A percentile compares a stretch with the other conserved stretches of the same genome.
phyloP scores from a whole-genome alignment of 2,888 invertebrate species.

The Pristionchus entomophagus region DNA sequence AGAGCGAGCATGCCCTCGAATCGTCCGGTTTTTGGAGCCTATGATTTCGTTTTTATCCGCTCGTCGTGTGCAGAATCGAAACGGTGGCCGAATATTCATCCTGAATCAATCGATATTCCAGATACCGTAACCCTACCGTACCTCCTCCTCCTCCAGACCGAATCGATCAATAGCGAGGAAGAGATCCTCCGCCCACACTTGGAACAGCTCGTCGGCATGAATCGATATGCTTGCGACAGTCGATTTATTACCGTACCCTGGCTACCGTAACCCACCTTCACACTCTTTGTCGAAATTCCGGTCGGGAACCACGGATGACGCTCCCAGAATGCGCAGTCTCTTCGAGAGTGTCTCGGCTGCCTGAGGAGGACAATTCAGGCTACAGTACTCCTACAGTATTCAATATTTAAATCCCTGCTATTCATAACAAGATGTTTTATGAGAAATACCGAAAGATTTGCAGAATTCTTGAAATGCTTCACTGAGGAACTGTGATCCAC shows the following conservation, averaged over 20 bases:
- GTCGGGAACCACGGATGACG: slow-evolving; percentile 73
- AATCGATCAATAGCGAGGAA: slow-evolving; percentile 58
- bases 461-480: no score
- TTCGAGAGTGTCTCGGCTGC: slow-evolving; percentile 78
- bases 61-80: no score
- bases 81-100: no score
- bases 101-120: neutral
- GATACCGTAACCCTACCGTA: slow-evolving; percentile 27
- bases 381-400: neutral
- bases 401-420: no score
- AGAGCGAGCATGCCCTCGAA: no score
- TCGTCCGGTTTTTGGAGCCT: no score
- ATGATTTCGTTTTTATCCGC: no score
- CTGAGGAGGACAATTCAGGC: slow-evolving; percentile 52
- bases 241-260: neutral
- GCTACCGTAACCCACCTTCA: slow-evolving; percentile 44
- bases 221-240: slow-evolving; percentile 50
- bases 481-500: no score
- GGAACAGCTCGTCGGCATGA: slow-evolving; percentile 51
- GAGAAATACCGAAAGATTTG: no score
- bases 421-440: no score
- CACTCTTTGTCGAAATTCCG: slow-evolving; percentile 56
- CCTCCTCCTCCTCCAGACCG: slow-evolving; percentile 49
- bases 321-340: slow-evolving; percentile 78
- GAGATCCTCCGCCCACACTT: slow-evolving; percentile 54